Evolutionary conservation across 2,888 invertebrate genomes (phyloP).

Genomic region (Eupithecia pulchellata): DNA sequence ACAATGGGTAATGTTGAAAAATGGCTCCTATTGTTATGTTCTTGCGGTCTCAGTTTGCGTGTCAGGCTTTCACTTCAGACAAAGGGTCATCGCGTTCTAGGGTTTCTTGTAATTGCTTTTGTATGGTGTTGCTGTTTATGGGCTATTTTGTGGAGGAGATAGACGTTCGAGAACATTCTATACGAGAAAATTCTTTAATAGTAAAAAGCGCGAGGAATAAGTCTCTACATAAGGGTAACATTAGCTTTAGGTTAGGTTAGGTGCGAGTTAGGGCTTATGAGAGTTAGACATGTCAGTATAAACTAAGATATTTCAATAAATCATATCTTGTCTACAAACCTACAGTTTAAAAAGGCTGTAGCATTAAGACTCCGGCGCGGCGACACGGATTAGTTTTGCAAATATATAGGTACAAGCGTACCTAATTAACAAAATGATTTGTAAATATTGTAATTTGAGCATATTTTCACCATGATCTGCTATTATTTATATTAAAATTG

Average conservation of each 20-base stretch:
- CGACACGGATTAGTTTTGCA: no score
- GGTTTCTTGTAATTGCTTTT: conserved; percentile 19
- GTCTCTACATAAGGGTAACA: not conserved
- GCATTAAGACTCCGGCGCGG: no score
- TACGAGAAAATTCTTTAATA: not conserved
- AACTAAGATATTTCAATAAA: no score
- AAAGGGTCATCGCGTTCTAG: conserved; percentile 26
- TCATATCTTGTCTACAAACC: no score
- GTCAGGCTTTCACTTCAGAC: conserved; percentile 5
- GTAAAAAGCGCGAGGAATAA: not conserved
- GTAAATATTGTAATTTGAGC: no score
- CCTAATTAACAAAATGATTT: no score
- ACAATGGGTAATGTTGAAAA: conserved; percentile 35
- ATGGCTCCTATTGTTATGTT: conserved; percentile 7
- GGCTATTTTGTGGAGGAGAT: conserved; percentile 9
- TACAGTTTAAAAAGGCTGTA: not conserved
- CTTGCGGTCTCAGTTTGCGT: conserved; percentile 5
- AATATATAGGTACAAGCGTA: no score
- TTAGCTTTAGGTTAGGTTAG: no score
- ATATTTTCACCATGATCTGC: no score
- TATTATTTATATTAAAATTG: no score
- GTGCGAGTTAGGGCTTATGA: no score
- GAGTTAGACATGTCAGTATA: no score
- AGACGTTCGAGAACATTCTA: not conserved
- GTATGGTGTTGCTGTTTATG: conserved; percentile 10